These are phyloP conservation scores for Drosophila sproati DNA, from an alignment of 1,140 invertebrate genomes.

Conservation along the genomic window DNA sequence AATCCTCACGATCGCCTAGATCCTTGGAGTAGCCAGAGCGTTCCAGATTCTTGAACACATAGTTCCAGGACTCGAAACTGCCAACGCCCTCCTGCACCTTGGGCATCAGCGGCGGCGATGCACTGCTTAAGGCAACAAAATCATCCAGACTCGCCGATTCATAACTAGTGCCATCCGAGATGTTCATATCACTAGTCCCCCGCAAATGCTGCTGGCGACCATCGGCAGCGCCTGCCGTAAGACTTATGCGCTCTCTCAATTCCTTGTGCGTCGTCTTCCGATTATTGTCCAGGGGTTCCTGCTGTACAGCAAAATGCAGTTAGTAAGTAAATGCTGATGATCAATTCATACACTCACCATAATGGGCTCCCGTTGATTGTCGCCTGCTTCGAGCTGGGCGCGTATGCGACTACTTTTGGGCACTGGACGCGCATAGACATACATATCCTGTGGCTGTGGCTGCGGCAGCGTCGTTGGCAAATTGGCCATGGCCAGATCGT, in stretches of 20 bases:
- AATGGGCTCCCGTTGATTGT: conserved; percentile 46
- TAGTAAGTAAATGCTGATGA: not conserved
- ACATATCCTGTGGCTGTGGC: conserved; percentile 58
- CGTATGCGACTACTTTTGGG: conserved; percentile 68
- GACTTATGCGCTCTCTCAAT: conserved; percentile 70
- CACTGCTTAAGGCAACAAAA: conserved; percentile 50
- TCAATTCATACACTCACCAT: conserved; percentile 41
- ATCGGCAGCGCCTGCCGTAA: conserved; percentile 43
- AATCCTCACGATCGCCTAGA: conserved; percentile 78
- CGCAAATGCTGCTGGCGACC: conserved; percentile 14
- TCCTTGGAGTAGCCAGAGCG: conserved; percentile 90
- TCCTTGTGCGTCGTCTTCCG: conserved; percentile 72
- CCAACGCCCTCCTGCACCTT: conserved; percentile 86
- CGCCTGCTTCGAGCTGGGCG: conserved; percentile 40
- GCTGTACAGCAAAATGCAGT: conserved; percentile 11
- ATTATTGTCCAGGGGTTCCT: conserved; percentile 76
- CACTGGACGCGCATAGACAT: conserved; percentile 72
- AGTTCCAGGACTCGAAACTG: conserved; percentile 90
- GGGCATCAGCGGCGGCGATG: conserved; percentile 69
- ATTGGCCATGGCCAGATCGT: conserved; percentile 49
- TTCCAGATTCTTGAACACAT: conserved; percentile 91
- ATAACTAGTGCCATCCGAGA: conserved; percentile 63
- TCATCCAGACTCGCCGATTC: conserved; percentile 84
- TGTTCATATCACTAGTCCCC: conserved; percentile 58
- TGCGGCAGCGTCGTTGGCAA: conserved; percentile 54